These are phyloP conservation scores for Ramphastos sulfuratus DNA, from an alignment of 2,113 vertebrate species.

Conservation along the genomic window DNA sequence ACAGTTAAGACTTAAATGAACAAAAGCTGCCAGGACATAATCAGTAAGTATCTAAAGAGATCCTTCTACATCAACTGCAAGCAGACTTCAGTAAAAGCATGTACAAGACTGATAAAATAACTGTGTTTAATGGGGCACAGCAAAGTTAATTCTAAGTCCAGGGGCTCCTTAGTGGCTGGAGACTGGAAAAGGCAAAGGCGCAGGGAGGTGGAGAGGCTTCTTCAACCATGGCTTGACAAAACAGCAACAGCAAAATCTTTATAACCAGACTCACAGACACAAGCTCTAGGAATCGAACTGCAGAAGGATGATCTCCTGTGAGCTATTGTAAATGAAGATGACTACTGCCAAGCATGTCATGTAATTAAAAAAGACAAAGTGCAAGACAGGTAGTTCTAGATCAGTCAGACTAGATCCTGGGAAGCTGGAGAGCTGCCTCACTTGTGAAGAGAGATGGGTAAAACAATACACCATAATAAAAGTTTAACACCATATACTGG, in stretches of 20 bases:
- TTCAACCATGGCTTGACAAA: not conserved
- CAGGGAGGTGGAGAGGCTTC: not conserved
- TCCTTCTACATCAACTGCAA: not conserved
- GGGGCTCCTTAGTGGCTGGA: not conserved
- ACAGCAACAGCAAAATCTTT: not conserved
- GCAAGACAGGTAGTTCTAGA: not conserved
- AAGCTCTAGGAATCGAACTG: not conserved
- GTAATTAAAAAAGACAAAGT: not conserved
- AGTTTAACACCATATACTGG: not conserved
- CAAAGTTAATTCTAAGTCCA: not conserved
- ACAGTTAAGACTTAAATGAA: not conserved
- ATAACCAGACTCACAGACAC: not conserved
- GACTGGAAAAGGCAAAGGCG: not conserved
- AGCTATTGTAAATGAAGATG: not conserved
- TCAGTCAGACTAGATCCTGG: not conserved
- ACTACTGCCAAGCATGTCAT: rapidly evolving
- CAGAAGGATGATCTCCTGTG: not conserved
- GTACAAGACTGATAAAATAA: not conserved
- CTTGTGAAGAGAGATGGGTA: not conserved
- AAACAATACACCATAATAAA: not conserved
- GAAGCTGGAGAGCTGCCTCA: not conserved
- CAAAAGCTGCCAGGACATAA: not conserved
- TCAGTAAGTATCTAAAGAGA: not conserved
- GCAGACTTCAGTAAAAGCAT: not conserved
- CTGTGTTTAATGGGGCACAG: not conserved